These are phyloP conservation scores for Acrocephalus arundinaceus DNA, from an alignment of 2,113 vertebrate genomes.

Conservation along the genomic window DNA sequence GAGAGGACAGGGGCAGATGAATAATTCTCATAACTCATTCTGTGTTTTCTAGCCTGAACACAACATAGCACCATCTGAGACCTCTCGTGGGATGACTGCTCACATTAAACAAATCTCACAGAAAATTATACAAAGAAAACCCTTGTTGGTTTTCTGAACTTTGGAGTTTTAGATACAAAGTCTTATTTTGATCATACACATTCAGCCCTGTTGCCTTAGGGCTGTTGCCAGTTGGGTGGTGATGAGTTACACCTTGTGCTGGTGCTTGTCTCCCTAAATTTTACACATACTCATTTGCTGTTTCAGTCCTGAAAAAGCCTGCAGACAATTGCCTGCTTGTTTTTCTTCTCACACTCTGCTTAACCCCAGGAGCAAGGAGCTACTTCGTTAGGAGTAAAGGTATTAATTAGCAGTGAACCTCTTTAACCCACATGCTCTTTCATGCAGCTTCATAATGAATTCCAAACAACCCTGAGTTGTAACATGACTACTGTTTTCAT, in stretches of 20 bases:
- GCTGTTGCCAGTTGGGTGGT: rapidly evolving
- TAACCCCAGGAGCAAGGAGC: background rate
- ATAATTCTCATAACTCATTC: background rate
- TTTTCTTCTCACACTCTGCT: constrained; percentile 18
- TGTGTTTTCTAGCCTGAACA: background rate
- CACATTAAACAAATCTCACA: background rate
- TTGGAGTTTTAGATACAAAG: background rate
- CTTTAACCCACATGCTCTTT: constrained; percentile 31
- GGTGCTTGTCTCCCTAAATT: background rate
- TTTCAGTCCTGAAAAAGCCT: background rate
- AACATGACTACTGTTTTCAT: constrained; percentile 26
- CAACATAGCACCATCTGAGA: rapidly evolving
- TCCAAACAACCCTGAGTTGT: background rate
- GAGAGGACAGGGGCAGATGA: background rate
- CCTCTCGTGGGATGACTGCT: background rate
- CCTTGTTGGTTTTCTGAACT: background rate
- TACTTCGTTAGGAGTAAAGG: constrained; percentile 16
- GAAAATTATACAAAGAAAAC: background rate
- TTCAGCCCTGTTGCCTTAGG: background rate
- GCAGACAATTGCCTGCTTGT: constrained; percentile 4
- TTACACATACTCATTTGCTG: background rate
- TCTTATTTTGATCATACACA: background rate
- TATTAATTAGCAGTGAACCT: constrained; percentile 45
- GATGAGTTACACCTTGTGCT: background rate
- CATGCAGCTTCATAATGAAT: constrained; percentile 46